phyloP scores from a whole-genome alignment of 2,113 vertebrate genomes.

The Mesocricetus auratus region DNA sequence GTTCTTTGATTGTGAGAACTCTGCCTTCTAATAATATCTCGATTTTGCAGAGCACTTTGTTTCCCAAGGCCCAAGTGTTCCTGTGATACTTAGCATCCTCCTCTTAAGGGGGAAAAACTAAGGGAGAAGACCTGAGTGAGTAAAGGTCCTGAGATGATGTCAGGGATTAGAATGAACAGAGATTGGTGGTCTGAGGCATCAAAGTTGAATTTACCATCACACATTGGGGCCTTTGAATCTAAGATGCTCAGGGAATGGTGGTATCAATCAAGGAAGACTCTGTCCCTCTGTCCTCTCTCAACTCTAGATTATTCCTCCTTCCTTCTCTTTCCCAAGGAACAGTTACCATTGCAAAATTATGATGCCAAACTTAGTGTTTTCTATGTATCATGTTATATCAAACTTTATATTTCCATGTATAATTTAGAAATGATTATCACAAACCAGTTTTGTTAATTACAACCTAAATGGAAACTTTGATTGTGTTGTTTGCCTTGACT shows the following conservation, averaged over 20 bases:
- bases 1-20: constrained; percentile 37
- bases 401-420: not conserved
- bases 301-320: not conserved
- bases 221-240: not conserved
- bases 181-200: not conserved
- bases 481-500: not conserved
- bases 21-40: constrained; percentile 68
- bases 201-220: not conserved
- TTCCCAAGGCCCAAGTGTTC: constrained; percentile 22
- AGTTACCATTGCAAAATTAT: too few species aligned
- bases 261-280: not conserved
- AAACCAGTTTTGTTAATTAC: not conserved
- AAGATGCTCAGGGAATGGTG: not conserved
- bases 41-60: not conserved
- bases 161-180: not conserved
- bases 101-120: constrained; percentile 40
- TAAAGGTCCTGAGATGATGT: not conserved
- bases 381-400: not conserved
- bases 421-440: constrained; percentile 31
- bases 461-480: not conserved
- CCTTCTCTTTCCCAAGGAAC: not conserved
- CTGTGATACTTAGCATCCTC: constrained; percentile 3
- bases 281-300: not conserved
- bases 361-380: not conserved
- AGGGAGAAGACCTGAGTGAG: not conserved